Conservation (phyloP, 2,113 vertebrate species). For the Gallinago paraguaiae region DNA sequence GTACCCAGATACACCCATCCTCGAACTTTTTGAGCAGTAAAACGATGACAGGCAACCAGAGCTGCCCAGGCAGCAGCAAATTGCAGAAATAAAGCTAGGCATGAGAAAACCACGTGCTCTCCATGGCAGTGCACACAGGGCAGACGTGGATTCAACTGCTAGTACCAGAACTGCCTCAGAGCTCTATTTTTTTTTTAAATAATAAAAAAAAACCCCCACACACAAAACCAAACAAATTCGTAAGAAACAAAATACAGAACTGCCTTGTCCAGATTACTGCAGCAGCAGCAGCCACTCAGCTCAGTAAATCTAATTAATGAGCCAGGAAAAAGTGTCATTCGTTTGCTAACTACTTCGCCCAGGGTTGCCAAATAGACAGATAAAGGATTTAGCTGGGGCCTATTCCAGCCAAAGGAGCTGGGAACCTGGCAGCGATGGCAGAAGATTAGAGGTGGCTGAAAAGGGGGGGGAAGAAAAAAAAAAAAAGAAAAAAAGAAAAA, state of each 20-base stretch:
- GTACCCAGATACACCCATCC: neutral
- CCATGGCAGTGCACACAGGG: neutral
- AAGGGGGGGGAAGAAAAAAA: neutral
- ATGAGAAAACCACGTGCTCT: neutral
- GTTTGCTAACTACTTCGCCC: slow-evolving; percentile 25
- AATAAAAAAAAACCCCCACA: neutral
- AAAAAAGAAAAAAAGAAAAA: neutral
- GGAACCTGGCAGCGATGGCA: slow-evolving; percentile 51
- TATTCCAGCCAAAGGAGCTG: slow-evolving; percentile 46
- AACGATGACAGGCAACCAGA: neutral
- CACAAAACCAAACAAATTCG: neutral
- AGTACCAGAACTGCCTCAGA: neutral
- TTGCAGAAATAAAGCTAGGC: neutral
- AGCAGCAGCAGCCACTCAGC: slow-evolving; percentile 5
- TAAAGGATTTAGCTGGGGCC: slow-evolving; percentile 53
- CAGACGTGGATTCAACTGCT: neutral
- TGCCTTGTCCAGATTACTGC: neutral
- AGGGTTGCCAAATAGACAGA: slow-evolving; percentile 65
- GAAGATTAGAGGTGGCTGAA: slow-evolving; percentile 51
- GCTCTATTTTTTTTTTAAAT: neutral
- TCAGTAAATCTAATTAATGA: slow-evolving; percentile 61
- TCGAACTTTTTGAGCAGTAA: neutral
- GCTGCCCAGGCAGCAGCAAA: neutral
- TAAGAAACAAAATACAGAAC: slow-evolving; percentile 39
- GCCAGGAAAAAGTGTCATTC: slow-evolving; percentile 19